phyloP scores from a whole-genome alignment of 2,797 vertebrate species.

The Bradypodion ventrale region DNA sequence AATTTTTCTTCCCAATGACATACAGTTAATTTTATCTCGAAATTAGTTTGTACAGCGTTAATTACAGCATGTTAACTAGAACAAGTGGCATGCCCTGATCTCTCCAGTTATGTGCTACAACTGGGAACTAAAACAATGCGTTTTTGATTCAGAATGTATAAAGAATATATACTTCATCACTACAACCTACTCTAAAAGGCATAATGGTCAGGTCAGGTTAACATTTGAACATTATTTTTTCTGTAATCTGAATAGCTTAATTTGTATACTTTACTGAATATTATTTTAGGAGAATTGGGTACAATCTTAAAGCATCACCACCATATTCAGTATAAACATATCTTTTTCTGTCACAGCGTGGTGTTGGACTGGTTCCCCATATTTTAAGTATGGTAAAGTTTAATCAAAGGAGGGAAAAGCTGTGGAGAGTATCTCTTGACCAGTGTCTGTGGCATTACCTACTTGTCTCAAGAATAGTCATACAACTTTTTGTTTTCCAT shows the following conservation, averaged over 20 bases:
- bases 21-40: conserved; percentile 73
- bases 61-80: conserved; percentile 62
- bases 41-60: conserved; percentile 70
- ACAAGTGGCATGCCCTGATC: conserved; percentile 59
- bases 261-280: neutral
- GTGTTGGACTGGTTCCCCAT: neutral
- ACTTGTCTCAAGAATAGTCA: neutral
- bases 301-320: neutral
- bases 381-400: neutral
- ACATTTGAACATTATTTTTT: conserved; percentile 10
- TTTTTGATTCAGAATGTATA: conserved; percentile 46
- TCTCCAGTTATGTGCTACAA: conserved; percentile 11
- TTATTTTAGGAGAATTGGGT: neutral
- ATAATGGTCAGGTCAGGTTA: conserved; percentile 16
- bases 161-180: neutral
- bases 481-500: neutral
- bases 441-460: neutral
- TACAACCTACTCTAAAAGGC: conserved; percentile 20
- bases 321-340: neutral
- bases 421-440: neutral
- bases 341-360: neutral
- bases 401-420: neutral
- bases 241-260: neutral
- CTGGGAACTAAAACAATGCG: conserved; percentile 44
- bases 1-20: conserved; percentile 56